Evolutionary conservation across 2,888 invertebrate genomes (phyloP).

Genomic region (Crematogaster levior): DNA sequence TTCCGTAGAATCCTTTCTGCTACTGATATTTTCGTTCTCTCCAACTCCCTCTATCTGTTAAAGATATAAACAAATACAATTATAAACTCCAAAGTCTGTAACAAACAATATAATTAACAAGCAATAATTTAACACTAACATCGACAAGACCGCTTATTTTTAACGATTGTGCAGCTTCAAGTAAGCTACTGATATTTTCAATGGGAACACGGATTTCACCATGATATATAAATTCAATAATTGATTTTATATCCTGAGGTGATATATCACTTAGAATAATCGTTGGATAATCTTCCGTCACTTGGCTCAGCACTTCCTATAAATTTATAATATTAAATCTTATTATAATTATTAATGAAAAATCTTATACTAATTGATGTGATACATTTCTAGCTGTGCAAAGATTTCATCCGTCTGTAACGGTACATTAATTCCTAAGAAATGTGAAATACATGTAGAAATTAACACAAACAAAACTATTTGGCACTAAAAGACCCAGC

Average conservation of each 20-base stretch:
- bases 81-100: not conserved
- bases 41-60: slow-evolving; percentile 80
- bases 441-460: too few relatives aligned
- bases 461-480: too few relatives aligned
- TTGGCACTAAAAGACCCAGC: too few relatives aligned
- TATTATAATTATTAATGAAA: too few relatives aligned
- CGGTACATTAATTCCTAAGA: too few relatives aligned
- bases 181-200: slow-evolving; percentile 81
- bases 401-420: too few relatives aligned
- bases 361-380: not conserved
- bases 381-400: too few relatives aligned
- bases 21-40: slow-evolving; percentile 73
- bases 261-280: slow-evolving; percentile 84
- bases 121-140: slow-evolving; percentile 72
- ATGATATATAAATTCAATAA: slow-evolving; percentile 84
- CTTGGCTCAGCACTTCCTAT: slow-evolving; percentile 83
- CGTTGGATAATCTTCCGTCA: slow-evolving; percentile 83
- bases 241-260: slow-evolving; percentile 82
- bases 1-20: slow-evolving; percentile 67
- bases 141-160: slow-evolving; percentile 84
- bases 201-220: slow-evolving; percentile 84
- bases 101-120: not conserved
- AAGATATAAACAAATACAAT: not conserved
- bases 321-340: slow-evolving; percentile 58
- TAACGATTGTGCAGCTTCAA: slow-evolving; percentile 83